phyloP scores from a whole-genome alignment of 2,113 vertebrate genomes.

The Sinocyclocheilus grahami region DNA sequence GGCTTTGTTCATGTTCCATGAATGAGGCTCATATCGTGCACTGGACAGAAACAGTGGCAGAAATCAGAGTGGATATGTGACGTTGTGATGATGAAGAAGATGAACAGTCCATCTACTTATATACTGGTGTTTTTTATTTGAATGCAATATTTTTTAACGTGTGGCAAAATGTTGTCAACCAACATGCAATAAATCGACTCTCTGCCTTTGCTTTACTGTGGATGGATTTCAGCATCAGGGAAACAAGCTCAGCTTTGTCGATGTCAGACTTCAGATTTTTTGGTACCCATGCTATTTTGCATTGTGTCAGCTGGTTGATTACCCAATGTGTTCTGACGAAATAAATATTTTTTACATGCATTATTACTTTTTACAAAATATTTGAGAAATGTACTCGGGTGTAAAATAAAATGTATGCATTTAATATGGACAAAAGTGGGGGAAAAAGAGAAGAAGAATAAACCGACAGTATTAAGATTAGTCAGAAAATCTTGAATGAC shows the following conservation, averaged over 20 bases:
- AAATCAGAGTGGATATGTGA: conserved; percentile 19
- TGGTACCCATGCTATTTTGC: conserved; percentile 81
- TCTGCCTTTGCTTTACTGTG: conserved; percentile 38
- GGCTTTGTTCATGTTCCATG: neutral
- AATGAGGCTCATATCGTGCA: neutral
- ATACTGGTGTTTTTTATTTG: neutral
- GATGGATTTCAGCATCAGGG: conserved; percentile 62
- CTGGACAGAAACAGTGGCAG: conserved; percentile 14
- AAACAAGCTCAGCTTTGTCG: conserved; percentile 73
- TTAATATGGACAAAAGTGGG: neutral
- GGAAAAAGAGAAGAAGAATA: too few relatives aligned
- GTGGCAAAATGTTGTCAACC: conserved; percentile 41
- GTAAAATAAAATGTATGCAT: neutral
- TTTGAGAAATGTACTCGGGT: neutral
- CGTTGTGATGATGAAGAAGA: neutral
- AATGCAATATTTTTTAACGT: conserved; percentile 41
- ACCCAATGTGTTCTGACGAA: conserved; percentile 71
- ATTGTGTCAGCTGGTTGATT: conserved; percentile 85
- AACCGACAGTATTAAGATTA: too few relatives aligned
- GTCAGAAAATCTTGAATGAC: too few relatives aligned
- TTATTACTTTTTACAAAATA: neutral
- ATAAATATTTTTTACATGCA: conserved; percentile 70
- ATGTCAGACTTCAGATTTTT: conserved; percentile 78
- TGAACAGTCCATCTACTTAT: conserved; percentile 43
- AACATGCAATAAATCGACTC: conserved; percentile 40